Percentiles rank a stretch among this genome's conserved stretches.
Evolutionary conservation across 2,888 invertebrate genomes (phyloP).

Genomic region (Sinotaia quadrata): DNA sequence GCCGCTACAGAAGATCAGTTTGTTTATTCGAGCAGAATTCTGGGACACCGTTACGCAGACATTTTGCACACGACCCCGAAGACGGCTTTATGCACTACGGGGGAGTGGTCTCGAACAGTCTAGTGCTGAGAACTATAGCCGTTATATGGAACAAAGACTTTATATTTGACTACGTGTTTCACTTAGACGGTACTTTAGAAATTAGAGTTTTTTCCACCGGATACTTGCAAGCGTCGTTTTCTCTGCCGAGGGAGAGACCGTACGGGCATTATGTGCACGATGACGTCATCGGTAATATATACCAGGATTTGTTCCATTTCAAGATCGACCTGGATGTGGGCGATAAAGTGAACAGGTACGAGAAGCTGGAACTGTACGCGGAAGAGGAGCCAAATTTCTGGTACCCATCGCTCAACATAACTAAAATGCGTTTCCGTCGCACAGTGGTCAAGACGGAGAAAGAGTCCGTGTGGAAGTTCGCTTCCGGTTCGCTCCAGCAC

Average conservation of each 20-base stretch:
- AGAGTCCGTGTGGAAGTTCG: constrained; percentile 47
- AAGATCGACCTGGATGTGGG: constrained; percentile 66
- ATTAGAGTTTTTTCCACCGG: constrained; percentile 58
- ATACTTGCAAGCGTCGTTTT: constrained; percentile 57
- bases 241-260: constrained; percentile 46
- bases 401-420: constrained; percentile 23
- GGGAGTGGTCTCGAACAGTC: constrained; percentile 52
- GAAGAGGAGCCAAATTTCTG: constrained; percentile 33
- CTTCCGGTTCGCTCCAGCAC: constrained; percentile 48
- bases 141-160: constrained; percentile 63
- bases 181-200: constrained; percentile 62
- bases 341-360: constrained; percentile 54
- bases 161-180: constrained; percentile 65
- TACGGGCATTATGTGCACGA: constrained; percentile 54
- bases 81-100: constrained; percentile 45
- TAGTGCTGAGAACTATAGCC: constrained; percentile 59
- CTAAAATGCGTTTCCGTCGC: constrained; percentile 32
- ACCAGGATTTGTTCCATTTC: constrained; percentile 62
- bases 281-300: constrained; percentile 55
- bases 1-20: constrained; percentile 45
- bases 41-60: constrained; percentile 59
- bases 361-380: constrained; percentile 45
- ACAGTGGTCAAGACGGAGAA: constrained; percentile 52
- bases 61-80: constrained; percentile 47
- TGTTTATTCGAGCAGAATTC: constrained; percentile 65